phyloP scores from a whole-genome alignment of 2,113 vertebrate species.

The Cynoglossus semilaevis region DNA sequence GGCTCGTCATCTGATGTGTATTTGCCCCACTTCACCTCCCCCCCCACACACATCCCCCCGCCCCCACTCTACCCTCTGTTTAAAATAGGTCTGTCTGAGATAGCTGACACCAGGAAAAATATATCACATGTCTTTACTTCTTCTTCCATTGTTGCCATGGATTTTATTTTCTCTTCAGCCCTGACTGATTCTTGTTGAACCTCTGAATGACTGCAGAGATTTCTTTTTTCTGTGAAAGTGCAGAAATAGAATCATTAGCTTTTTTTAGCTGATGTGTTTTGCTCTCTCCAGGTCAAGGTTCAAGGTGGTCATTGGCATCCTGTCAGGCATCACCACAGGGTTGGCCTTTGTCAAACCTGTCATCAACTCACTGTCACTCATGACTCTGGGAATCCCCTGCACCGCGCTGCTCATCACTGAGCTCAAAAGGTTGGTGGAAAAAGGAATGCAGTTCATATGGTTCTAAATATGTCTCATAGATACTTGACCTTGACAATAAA shows the following conservation, averaged over 20 bases:
- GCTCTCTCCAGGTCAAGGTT: slow-evolving; percentile 82
- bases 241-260: neutral
- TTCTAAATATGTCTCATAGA: no score
- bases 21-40: neutral
- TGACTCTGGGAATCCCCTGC: slow-evolving; percentile 93
- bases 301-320: slow-evolving; percentile 88
- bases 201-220: neutral
- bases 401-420: slow-evolving; percentile 88
- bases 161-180: slow-evolving; percentile 3
- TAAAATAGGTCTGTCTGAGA: slow-evolving; percentile 62
- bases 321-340: slow-evolving; percentile 90
- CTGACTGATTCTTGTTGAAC: neutral
- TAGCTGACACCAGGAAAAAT: slow-evolving; percentile 62
- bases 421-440: slow-evolving; percentile 83
- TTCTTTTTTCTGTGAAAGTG: slow-evolving; percentile 12
- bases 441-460: no score
- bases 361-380: slow-evolving; percentile 93
- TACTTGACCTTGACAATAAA: no score
- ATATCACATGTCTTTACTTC: slow-evolving; percentile 65
- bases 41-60: no score
- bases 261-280: slow-evolving; percentile 4
- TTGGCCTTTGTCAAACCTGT: slow-evolving; percentile 94
- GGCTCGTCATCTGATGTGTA: slow-evolving; percentile 29
- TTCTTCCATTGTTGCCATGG: slow-evolving; percentile 53
- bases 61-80: slow-evolving; percentile 35